Evolutionary conservation across 2,797 vertebrate species (phyloP), one percentile per base, ranked within the genome.

Genomic region (Micromesistius poutassou): DNA sequence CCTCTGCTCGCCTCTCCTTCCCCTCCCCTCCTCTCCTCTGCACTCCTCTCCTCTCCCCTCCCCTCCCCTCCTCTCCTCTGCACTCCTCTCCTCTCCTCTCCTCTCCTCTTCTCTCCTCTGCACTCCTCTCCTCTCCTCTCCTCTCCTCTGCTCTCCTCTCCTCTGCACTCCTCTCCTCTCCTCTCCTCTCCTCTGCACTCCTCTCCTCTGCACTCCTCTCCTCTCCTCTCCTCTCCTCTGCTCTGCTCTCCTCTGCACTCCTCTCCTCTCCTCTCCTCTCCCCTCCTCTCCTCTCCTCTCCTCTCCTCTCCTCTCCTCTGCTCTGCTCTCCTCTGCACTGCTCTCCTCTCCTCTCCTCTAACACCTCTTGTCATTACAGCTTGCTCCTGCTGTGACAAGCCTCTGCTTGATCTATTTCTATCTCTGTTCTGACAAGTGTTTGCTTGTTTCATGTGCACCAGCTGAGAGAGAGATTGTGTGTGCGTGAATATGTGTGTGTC

Each of bases 311-410:
- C 46, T 22, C 25, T 70, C 9, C 66, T 30, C 28, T 30, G 1
- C 8, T 30, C 25, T 12, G 1, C 10, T 30, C 66, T 30, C 13
- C 66, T 28, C 25, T 30, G 10, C 25, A 5, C 13, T 14, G 2
- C 66, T 30, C 66, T 80, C 72, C 77, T 75, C 76, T 71, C 30
- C 7, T 35, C 74, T 75, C 81, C 73, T 73, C 84, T 81, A 89
- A 88, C 89, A 90, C 83, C 84, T 90, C 82, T 83, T 86, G 84
- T 91, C 87, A 90, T 89, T 87, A 89, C 81, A 80, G 84, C 84
- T 81, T 86, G 85, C 88, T 81, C 77, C 88, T 83, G 84, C 86
- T 89, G 85, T 86, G 90, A 90, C 83, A 91, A 87, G 80, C 77
- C 75, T 79, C 13, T 16, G 77, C 77, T 87, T 88, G 82, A 89